phyloP scores from a whole-genome alignment of 2,113 vertebrate genomes.

The Lophura nycthemera region DNA sequence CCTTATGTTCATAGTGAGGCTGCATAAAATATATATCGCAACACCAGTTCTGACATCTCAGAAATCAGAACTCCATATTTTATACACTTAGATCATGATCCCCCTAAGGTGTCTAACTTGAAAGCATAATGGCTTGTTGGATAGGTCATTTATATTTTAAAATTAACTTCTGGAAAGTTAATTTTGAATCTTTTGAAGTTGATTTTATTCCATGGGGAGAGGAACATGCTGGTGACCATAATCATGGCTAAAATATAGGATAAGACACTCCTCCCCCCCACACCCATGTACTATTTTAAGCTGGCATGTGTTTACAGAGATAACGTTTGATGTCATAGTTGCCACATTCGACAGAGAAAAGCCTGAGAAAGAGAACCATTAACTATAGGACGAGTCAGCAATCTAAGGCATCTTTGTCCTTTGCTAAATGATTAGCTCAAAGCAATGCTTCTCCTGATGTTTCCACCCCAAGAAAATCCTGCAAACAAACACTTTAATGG shows the following conservation, averaged over 20 bases:
- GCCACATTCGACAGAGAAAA: conserved; percentile 72
- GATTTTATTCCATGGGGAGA: background rate
- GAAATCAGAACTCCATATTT: background rate
- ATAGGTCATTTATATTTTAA: background rate
- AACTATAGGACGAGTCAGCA: conserved; percentile 59
- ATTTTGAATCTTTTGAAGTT: background rate
- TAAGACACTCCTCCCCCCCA: conserved; percentile 38
- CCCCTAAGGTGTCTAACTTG: background rate
- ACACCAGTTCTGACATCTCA: background rate
- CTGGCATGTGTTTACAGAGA: conserved; percentile 71
- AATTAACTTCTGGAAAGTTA: background rate
- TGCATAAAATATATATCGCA: background rate
- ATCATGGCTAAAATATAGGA: conserved; percentile 57
- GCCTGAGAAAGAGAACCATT: conserved; percentile 73
- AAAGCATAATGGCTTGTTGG: background rate
- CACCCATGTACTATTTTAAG: conserved; percentile 59
- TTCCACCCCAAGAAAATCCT: conserved; percentile 43
- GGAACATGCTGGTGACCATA: background rate
- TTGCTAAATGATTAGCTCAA: conserved; percentile 75
- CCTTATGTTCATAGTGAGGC: background rate
- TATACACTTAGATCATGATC: background rate
- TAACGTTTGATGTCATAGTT: conserved; percentile 71
- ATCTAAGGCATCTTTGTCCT: conserved; percentile 72
- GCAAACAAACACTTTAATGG: conserved; percentile 65
- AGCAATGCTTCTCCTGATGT: conserved; percentile 54